Evolutionary conservation across 2,888 invertebrate genomes (phyloP).

Genomic region (Pyrgus malvae): DNA sequence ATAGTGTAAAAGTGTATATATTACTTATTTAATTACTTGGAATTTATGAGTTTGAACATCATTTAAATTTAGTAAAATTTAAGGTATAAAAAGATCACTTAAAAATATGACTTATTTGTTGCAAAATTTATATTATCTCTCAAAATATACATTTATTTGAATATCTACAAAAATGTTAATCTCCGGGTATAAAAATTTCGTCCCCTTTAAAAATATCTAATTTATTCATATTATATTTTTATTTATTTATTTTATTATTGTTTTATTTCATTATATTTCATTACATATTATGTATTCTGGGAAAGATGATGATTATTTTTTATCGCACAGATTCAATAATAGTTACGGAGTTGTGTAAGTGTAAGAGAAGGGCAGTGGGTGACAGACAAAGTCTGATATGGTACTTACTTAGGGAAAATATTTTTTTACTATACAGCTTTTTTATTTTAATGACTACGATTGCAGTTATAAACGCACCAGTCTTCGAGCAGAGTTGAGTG

Average conservation of each 20-base stretch:
- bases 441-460: neutral
- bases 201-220: too few species aligned
- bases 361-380: neutral
- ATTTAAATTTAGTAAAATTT: too few species aligned
- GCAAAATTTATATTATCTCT: too few species aligned
- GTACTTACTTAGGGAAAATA: constrained; percentile 18
- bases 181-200: too few species aligned
- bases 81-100: too few species aligned
- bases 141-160: too few species aligned
- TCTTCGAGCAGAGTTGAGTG: too few species aligned
- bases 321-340: neutral
- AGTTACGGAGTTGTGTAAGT: constrained; percentile 9
- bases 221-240: too few species aligned
- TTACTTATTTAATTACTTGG: too few species aligned
- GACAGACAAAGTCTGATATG: constrained; percentile 15
- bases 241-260: neutral
- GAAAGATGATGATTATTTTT: neutral
- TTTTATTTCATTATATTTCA: neutral
- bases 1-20: too few species aligned
- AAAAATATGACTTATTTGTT: too few species aligned
- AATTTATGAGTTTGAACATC: neutral
- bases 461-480: neutral
- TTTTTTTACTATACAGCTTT: neutral
- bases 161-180: too few species aligned
- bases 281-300: neutral